Percentiles rank a stretch among this genome's conserved stretches.
Conservation (phyloP, 2,888 invertebrate genomes). For the Glaucopsyche alexis region DNA sequence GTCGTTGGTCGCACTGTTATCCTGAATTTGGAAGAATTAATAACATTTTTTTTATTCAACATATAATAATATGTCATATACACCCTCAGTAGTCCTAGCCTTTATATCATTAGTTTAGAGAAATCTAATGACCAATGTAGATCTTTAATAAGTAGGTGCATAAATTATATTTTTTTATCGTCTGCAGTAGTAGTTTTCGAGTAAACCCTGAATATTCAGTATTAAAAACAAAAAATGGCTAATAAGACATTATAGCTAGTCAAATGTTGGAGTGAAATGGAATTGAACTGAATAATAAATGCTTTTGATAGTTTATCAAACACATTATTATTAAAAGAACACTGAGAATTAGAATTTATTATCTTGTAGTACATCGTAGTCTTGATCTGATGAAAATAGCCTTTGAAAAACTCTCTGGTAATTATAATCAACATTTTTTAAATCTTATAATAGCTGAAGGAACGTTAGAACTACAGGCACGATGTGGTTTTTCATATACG, state of each 20-base stretch:
- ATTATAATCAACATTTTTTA: background rate
- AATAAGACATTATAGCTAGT: conserved; percentile 25
- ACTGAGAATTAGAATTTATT: too few relatives aligned
- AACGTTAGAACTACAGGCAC: background rate
- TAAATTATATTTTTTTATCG: conserved; percentile 35
- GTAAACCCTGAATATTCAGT: conserved; percentile 26
- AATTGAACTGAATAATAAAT: conserved; percentile 9
- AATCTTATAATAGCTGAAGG: background rate
- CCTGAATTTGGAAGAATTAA: too few relatives aligned
- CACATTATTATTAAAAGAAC: too few relatives aligned
- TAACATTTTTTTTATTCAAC: too few relatives aligned
- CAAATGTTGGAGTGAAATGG: background rate
- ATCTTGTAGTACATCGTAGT: too few relatives aligned
- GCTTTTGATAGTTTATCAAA: background rate
- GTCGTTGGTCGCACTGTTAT: too few relatives aligned
- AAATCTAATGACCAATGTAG: conserved; percentile 37
- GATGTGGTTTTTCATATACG: background rate
- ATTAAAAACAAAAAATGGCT: too few relatives aligned
- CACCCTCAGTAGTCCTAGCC: background rate
- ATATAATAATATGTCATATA: background rate
- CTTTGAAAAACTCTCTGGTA: background rate
- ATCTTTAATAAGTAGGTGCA: conserved; percentile 36
- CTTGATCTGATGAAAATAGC: background rate
- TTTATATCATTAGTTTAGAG: conserved; percentile 28
- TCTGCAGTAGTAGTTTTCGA: conserved; percentile 28